A percentile compares a stretch with the other conserved stretches of the same genome.
Conservation (phyloP, 2,797 vertebrate species). For the Avahi laniger region DNA sequence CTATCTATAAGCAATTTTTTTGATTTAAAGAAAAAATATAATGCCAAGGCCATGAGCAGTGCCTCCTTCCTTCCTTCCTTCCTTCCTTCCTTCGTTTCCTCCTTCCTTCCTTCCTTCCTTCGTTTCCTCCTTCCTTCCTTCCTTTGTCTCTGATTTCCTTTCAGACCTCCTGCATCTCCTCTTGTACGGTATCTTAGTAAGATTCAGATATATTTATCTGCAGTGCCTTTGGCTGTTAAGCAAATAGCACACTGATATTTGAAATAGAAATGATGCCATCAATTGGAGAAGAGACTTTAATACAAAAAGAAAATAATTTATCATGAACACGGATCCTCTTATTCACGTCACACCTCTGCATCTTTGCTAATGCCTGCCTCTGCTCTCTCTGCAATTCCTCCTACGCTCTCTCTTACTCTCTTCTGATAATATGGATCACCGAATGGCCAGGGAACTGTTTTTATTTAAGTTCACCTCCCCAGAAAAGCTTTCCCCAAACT, state of each 20-base stretch:
- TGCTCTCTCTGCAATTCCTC: background rate
- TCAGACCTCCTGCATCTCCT: background rate
- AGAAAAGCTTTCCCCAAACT: background rate
- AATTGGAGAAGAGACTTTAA: constrained; percentile 74
- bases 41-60: background rate
- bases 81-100: no score
- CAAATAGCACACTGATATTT: constrained; percentile 81
- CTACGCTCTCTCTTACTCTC: background rate
- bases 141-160: background rate
- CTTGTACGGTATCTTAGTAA: background rate
- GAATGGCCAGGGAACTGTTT: background rate
- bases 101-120: no score
- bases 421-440: accelerated
- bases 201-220: constrained; percentile 69
- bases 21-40: background rate
- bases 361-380: background rate
- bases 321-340: constrained; percentile 3
- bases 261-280: constrained; percentile 79
- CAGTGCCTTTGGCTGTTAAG: constrained; percentile 64
- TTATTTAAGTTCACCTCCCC: background rate
- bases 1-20: background rate
- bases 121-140: background rate
- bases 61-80: background rate
- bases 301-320: constrained; percentile 71
- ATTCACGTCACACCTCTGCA: background rate